These are phyloP conservation scores for Lichenostomus cassidix DNA, from an alignment of 2,113 vertebrate genomes.

Conservation along the genomic window DNA sequence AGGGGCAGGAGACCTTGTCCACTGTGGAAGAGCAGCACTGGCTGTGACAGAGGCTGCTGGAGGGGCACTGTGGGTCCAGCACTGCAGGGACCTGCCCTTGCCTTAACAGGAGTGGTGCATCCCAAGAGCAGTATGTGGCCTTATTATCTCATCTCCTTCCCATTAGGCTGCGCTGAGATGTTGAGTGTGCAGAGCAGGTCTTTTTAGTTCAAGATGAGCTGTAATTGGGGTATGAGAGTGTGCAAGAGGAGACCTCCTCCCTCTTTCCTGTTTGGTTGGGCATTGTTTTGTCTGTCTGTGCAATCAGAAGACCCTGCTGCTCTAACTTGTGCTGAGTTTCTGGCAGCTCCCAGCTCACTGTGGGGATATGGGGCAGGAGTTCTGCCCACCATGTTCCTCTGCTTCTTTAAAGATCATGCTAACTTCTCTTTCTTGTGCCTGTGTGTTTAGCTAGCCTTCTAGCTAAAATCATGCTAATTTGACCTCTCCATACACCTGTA, in stretches of 20 bases:
- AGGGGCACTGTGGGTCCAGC: not conserved
- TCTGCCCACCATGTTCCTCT: not conserved
- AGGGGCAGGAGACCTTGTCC: not conserved
- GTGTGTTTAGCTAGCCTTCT: not conserved
- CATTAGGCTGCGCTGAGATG: not conserved
- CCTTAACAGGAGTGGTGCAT: not conserved
- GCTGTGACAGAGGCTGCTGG: not conserved
- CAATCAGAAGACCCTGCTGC: not conserved
- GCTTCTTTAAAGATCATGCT: not conserved
- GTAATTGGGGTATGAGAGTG: not conserved
- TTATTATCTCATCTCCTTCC: not conserved
- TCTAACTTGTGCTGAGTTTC: not conserved
- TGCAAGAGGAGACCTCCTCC: not conserved
- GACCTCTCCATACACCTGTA: not conserved
- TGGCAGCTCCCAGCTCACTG: not conserved
- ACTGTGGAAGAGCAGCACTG: fast-evolving
- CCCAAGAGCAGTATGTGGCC: not conserved
- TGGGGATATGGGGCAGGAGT: not conserved
- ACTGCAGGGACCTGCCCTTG: not conserved
- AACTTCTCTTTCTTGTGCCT: not conserved
- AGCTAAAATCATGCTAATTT: not conserved
- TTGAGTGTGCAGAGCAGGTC: not conserved
- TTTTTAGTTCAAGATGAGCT: not conserved
- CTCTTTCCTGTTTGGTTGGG: not conserved
- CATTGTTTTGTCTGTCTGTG: not conserved